Evolutionary conservation across 2,113 vertebrate genomes (phyloP).

Genomic region (Galeopterus variegatus): DNA sequence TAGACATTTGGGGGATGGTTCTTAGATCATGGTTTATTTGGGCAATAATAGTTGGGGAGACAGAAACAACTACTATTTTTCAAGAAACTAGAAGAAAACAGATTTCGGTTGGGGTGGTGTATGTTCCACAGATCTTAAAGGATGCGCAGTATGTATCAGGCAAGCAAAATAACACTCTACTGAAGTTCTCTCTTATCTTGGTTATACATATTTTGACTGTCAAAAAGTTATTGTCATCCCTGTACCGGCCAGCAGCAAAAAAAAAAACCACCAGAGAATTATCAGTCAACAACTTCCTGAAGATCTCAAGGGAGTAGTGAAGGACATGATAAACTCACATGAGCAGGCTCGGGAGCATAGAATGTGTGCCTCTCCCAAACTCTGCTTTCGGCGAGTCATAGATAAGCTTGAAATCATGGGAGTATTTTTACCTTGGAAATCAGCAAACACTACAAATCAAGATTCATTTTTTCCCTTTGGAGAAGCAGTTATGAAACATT

Average conservation of each 20-base stretch:
- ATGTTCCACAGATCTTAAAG: not conserved
- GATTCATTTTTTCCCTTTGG: not conserved
- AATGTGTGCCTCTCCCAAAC: not conserved
- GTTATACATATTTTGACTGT: not conserved
- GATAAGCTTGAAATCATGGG: not conserved
- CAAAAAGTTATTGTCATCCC: not conserved
- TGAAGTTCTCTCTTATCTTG: not conserved
- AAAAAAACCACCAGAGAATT: not conserved
- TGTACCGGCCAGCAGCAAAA: too few species aligned
- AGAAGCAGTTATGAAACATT: not conserved
- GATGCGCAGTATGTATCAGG: not conserved
- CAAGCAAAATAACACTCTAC: not conserved
- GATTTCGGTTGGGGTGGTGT: not conserved
- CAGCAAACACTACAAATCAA: not conserved
- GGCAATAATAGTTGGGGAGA: not conserved
- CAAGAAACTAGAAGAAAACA: slow-evolving; percentile 43
- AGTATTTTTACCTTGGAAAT: not conserved
- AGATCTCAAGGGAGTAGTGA: not conserved
- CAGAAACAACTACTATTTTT: slow-evolving; percentile 24
- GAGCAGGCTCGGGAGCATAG: not conserved
- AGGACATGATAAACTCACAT: not conserved
- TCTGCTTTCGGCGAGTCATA: not conserved
- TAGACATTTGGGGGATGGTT: slow-evolving; percentile 10
- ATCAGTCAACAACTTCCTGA: not conserved
- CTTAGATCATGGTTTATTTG: slow-evolving; percentile 41